These are phyloP conservation scores for Cyrtorhinus lividipennis DNA, from an alignment of 1,140 invertebrate genomes.

Conservation along the genomic window DNA sequence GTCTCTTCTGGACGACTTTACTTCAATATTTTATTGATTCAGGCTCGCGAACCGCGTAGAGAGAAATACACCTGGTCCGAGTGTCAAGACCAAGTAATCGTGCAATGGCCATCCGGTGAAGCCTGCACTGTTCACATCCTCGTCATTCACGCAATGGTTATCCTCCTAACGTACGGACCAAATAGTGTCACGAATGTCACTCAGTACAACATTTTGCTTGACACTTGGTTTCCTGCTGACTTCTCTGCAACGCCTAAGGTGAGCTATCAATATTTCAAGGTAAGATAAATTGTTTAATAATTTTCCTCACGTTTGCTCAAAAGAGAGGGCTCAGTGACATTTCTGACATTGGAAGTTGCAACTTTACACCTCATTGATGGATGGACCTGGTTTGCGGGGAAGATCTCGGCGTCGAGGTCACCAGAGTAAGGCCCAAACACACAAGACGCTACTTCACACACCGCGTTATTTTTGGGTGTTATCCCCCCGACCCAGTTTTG, in stretches of 20 bases:
- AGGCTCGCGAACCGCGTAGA: conserved; percentile 35
- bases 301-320: too few species aligned
- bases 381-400: too few species aligned
- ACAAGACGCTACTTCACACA: too few species aligned
- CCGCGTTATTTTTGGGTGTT: too few species aligned
- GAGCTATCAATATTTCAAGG: too few species aligned
- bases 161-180: conserved; percentile 68
- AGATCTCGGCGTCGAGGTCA: too few species aligned
- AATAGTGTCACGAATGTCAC: conserved; percentile 14
- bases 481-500: too few species aligned
- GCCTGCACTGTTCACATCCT: conserved; percentile 73
- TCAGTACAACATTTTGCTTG: conserved; percentile 43
- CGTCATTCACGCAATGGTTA: conserved; percentile 88
- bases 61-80: conserved; percentile 32
- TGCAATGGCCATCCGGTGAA: conserved; percentile 74
- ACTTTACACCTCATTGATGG: too few species aligned
- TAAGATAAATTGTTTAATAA: not conserved
- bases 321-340: too few species aligned
- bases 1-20: not conserved
- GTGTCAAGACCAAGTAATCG: conserved; percentile 47
- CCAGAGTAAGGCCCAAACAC: too few species aligned
- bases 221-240: conserved; percentile 59
- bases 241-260: conserved; percentile 32
- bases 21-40: not conserved
- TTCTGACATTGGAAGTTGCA: too few species aligned